Conservation (phyloP, 2,888 invertebrate genomes). For the Empis stercorea region DNA sequence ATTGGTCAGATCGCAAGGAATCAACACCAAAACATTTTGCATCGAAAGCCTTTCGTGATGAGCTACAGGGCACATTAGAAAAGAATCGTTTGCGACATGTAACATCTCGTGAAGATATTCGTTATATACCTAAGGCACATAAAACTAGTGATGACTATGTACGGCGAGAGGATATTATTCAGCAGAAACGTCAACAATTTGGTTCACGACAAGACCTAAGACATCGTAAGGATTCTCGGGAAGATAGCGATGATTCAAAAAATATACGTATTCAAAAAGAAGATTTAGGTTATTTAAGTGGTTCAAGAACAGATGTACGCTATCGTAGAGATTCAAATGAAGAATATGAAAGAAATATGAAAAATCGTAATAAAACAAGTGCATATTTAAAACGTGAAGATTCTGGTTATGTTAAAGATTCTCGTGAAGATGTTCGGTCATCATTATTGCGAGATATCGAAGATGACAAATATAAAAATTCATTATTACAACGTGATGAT, state of each 20-base stretch:
- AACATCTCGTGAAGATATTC: conserved; percentile 18
- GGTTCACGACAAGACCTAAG: conserved; percentile 29
- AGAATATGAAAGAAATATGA: conserved; percentile 17
- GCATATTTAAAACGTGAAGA: conserved; percentile 20
- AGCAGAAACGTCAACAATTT: conserved; percentile 30
- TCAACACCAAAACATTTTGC: conserved; percentile 28
- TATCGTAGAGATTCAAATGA: conserved; percentile 21
- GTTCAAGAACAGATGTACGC: conserved; percentile 24
- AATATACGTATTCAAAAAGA: conserved; percentile 25
- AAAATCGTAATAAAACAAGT: conserved; percentile 14
- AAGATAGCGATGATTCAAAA: conserved; percentile 29
- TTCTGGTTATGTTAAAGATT: conserved; percentile 22
- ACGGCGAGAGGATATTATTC: conserved; percentile 32
- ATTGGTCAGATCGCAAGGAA: conserved; percentile 60
- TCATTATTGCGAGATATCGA: conserved; percentile 39
- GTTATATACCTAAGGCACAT: conserved; percentile 10
- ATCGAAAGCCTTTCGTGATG: conserved; percentile 34
- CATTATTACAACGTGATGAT: conserved; percentile 42
- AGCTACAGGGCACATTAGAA: conserved; percentile 32
- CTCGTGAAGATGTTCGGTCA: conserved; percentile 25
- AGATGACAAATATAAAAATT: conserved; percentile 35
- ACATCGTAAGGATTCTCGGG: conserved; percentile 26
- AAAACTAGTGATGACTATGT: conserved; percentile 24
- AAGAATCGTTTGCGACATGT: conserved; percentile 28
- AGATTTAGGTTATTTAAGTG: conserved; percentile 23